Base-by-base conservation (phyloP, 2,797 vertebrate genomes). In the Merluccius polli region DNA sequence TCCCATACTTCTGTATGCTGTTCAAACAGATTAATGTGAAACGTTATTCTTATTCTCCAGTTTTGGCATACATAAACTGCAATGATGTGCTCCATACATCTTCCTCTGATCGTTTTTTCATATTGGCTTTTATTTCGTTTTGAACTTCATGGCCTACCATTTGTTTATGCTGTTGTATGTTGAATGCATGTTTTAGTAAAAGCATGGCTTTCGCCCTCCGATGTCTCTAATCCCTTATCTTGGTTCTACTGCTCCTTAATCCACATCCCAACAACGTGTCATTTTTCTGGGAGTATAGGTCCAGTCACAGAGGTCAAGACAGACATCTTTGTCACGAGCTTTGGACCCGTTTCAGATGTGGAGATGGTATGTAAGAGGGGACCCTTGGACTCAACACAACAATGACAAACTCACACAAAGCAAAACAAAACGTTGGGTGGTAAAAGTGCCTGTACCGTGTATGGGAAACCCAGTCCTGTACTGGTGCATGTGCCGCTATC, bases 261-360 rank as follows among this genome's bases (percentile, higher is more conserved):
- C 33, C 59, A 48, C 41, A n/a, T 52, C 18, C n/a, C 48, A 52
- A n/a, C 21, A 52, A 21, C 48, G 2, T 52, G 48, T 52, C 21
- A 11, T 52, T n/a, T 21, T n/a, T 52, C 48, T 52, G 48, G 0
- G 18, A 52, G 4, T 11, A 82, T 82, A 95, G 94, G 94, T 90
- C 93, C 92, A 15, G 93, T 94, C 29, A 95, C 94, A 41, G 94
- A 95, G 87, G 94, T 95, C 79, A 95, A 95, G 92, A 95, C 94
- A 1, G 94, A 95, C 88, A 95, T 95, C 86, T 95, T 95, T 86
- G 94, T 95, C 87, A 95, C 94, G 91, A 95, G 94, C 89, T 95
- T 95, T 82, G 94, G 94, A 85, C 94, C 94, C 3, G 94, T 95
- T 73, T 95, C 94, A 77, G 94, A 95, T 82, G 94, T 95, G n/a